Conservation (phyloP, 2,113 vertebrate species). For the Propithecus coquereli region DNA sequence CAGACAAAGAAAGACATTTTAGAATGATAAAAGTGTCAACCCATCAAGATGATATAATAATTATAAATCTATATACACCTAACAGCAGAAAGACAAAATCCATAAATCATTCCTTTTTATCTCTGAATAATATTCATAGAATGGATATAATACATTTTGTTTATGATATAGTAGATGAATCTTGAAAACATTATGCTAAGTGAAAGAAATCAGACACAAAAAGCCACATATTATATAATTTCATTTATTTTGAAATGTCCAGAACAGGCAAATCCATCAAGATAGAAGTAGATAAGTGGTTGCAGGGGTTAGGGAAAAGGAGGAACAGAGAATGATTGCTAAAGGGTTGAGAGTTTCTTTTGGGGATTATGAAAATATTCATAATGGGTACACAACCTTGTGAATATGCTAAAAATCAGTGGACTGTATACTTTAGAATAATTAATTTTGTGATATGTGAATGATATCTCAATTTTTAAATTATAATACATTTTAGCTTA, state of each 20-base stretch:
- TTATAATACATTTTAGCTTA: neutral
- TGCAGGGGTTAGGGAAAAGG: neutral
- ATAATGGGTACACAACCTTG: neutral
- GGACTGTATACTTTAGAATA: neutral
- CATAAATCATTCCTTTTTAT: neutral
- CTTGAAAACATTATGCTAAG: neutral
- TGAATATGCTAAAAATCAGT: neutral
- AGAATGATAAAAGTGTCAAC: neutral
- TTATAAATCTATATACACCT: neutral
- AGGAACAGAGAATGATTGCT: neutral
- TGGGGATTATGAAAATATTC: neutral
- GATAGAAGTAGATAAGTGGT: neutral
- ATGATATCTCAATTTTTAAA: neutral
- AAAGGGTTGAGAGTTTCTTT: neutral
- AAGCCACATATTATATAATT: neutral
- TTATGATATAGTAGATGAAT: neutral
- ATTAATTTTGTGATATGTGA: neutral
- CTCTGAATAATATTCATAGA: neutral
- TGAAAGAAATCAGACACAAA: neutral
- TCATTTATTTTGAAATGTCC: neutral
- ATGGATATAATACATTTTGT: neutral
- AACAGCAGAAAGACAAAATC: conserved; percentile 20
- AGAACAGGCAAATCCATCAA: neutral
- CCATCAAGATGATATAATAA: neutral
- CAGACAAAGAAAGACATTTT: neutral